These are phyloP conservation scores for Crypturellus undulatus DNA, from an alignment of 2,113 vertebrate species.

Conservation along the genomic window DNA sequence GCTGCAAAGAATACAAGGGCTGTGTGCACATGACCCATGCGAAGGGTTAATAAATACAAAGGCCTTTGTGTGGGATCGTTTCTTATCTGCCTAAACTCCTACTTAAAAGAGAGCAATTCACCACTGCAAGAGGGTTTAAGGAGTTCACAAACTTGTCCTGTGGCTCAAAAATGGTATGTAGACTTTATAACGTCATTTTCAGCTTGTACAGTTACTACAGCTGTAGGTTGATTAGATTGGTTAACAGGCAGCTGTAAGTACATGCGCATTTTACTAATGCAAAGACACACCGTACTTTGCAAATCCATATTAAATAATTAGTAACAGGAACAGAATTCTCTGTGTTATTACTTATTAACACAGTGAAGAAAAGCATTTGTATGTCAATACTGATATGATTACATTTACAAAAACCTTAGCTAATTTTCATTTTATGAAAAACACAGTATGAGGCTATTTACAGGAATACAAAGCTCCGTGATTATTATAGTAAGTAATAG, in stretches of 20 bases:
- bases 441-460: neutral
- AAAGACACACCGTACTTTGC: neutral
- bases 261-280: neutral
- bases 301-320: neutral
- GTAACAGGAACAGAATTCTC: neutral
- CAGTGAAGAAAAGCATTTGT: neutral
- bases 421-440: neutral
- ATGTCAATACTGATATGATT: neutral
- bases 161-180: neutral
- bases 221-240: neutral
- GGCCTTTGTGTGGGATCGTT: neutral
- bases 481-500: neutral
- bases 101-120: neutral
- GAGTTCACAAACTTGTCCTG: neutral
- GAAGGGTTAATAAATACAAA: neutral
- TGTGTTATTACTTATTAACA: neutral
- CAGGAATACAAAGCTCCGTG: neutral
- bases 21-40: neutral
- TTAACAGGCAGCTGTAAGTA: neutral
- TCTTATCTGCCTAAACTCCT: neutral
- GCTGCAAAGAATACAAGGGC: neutral
- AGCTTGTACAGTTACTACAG: neutral
- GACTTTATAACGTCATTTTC: neutral
- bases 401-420: neutral
- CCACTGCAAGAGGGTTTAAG: fast-evolving